Percentiles rank a stretch among this genome's conserved stretches.
These are phyloP conservation scores for Podargus strigoides DNA, from an alignment of 2,797 vertebrate genomes.

Conservation along the genomic window DNA sequence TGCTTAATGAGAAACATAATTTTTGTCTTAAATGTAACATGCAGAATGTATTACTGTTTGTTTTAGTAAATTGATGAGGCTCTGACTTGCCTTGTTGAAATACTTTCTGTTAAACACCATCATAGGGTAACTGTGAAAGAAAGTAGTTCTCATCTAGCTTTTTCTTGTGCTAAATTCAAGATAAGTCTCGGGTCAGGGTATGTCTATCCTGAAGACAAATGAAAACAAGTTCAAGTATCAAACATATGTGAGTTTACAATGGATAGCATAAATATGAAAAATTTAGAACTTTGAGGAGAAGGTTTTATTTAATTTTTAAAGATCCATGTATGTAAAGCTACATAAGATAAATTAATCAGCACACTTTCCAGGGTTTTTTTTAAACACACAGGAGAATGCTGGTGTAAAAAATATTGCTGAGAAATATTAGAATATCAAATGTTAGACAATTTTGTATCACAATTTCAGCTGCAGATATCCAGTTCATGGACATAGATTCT, in stretches of 20 bases:
- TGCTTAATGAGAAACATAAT: background rate
- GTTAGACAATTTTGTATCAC: background rate
- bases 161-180: background rate
- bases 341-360: background rate
- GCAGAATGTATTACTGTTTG: background rate
- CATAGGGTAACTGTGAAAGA: background rate
- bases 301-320: background rate
- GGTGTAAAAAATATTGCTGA: background rate
- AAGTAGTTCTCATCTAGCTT: background rate
- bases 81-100: background rate
- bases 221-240: background rate
- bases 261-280: background rate
- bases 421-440: background rate
- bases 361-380: background rate
- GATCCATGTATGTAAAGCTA: background rate
- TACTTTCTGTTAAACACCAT: background rate
- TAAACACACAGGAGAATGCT: background rate
- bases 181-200: background rate
- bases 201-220: background rate
- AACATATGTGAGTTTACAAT: background rate
- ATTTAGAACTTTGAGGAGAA: background rate
- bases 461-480: background rate
- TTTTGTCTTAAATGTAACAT: background rate
- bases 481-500: background rate
- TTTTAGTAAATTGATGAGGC: background rate